Conservation (phyloP, 2,797 vertebrate genomes). For the Lepus oiostolus region DNA sequence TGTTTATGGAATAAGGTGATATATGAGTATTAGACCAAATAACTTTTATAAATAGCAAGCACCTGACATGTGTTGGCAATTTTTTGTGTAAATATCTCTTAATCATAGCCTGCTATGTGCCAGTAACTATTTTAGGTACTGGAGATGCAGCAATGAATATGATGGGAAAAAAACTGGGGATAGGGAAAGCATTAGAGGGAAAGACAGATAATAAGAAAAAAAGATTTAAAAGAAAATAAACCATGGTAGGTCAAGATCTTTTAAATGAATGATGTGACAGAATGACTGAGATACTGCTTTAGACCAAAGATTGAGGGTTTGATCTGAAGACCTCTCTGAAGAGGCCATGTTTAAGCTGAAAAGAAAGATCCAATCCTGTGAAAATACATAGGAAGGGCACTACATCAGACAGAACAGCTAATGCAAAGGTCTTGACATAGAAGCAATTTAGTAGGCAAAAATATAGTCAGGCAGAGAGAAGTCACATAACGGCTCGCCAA, state of each 20-base stretch:
- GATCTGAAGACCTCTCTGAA: neutral
- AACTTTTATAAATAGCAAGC: constrained; percentile 17
- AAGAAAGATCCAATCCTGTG: neutral
- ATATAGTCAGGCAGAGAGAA: neutral
- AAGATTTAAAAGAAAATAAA: neutral
- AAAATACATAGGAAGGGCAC: neutral
- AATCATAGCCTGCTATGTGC: neutral
- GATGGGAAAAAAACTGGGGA: neutral
- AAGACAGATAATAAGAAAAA: neutral
- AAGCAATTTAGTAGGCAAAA: neutral
- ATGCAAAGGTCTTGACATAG: neutral
- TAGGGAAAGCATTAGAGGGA: neutral
- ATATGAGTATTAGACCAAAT: neutral
- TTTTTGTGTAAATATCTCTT: neutral
- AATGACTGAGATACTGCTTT: neutral
- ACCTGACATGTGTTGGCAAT: neutral
- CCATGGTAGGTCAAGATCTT: neutral
- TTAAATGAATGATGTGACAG: neutral
- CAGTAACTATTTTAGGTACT: neutral
- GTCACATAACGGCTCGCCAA: neutral
- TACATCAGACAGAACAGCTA: neutral
- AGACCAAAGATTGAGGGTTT: neutral
- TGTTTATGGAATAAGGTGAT: neutral
- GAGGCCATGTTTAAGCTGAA: neutral
- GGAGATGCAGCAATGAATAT: neutral